Conservation (phyloP, 2,888 invertebrate genomes). For the Pollenia griseotomentosa region DNA sequence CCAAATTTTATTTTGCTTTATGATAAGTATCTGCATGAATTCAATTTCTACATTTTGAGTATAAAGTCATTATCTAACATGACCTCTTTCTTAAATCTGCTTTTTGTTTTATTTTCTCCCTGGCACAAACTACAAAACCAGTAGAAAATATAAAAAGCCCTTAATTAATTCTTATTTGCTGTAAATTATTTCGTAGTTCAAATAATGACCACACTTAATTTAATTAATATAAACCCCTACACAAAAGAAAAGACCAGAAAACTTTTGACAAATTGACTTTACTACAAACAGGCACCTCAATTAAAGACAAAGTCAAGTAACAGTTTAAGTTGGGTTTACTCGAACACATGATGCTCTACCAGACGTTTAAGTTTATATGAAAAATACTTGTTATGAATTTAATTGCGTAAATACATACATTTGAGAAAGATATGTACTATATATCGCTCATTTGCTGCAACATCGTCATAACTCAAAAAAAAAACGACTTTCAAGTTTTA, state of each 20-base stretch:
- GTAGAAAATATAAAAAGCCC: slow-evolving; percentile 18
- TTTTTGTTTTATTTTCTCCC: not conserved
- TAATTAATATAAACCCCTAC: slow-evolving; percentile 55
- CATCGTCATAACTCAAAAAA: too few relatives aligned
- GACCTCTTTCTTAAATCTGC: slow-evolving; percentile 17
- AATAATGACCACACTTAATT: slow-evolving; percentile 66
- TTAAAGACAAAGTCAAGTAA: not conserved
- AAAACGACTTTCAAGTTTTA: too few relatives aligned
- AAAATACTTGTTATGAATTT: too few relatives aligned
- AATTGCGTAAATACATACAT: too few relatives aligned
- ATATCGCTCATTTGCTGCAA: too few relatives aligned
- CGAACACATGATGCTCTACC: not conserved
- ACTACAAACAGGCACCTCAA: slow-evolving; percentile 31
- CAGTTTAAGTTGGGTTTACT: not conserved
- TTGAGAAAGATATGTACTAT: too few relatives aligned
- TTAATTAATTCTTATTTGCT: slow-evolving; percentile 64
- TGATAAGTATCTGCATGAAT: too few relatives aligned
- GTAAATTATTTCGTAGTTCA: slow-evolving; percentile 67
- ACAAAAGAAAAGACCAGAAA: slow-evolving; percentile 23
- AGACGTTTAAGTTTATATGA: not conserved
- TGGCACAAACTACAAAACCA: not conserved
- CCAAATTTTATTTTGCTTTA: too few relatives aligned
- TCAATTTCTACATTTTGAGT: not conserved
- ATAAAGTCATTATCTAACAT: slow-evolving; percentile 1
- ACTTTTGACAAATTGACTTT: slow-evolving; percentile 64